Conservation (phyloP, 1,140 invertebrate genomes). For the Leptestheria dahalacensis region DNA sequence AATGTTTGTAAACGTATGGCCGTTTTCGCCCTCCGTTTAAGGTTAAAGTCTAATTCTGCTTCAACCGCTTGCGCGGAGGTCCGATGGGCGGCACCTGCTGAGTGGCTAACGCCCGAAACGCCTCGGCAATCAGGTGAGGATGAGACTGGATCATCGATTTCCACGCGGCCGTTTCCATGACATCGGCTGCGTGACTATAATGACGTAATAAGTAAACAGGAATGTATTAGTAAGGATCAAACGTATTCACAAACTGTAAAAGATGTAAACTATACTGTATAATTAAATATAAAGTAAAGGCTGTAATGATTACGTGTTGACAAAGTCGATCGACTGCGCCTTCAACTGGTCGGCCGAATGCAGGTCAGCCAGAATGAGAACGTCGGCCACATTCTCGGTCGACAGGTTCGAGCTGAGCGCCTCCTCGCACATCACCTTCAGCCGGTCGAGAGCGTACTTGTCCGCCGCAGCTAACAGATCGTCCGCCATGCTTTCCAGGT, state of each 20-base stretch:
- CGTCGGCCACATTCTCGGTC: slow-evolving; percentile 93
- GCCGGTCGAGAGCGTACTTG: slow-evolving; percentile 91
- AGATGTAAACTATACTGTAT: no score
- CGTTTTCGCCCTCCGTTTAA: no score
- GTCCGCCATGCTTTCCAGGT: slow-evolving; percentile 95
- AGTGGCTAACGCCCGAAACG: slow-evolving; percentile 90
- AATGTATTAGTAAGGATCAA: background rate
- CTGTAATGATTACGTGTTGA: slow-evolving; percentile 98
- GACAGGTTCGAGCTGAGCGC: slow-evolving; percentile 87
- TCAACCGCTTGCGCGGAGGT: slow-evolving; percentile 83
- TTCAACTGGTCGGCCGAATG: slow-evolving; percentile 97
- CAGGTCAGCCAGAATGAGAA: slow-evolving; percentile 91
- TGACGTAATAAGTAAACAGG: background rate
- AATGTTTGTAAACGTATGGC: no score
- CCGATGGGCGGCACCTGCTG: slow-evolving; percentile 96
- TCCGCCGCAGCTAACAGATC: slow-evolving; percentile 93
- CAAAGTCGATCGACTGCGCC: slow-evolving; percentile 97
- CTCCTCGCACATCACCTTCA: slow-evolving; percentile 99
- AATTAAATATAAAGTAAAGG: no score
- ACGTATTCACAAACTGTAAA: no score
- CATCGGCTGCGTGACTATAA: slow-evolving; percentile 87
- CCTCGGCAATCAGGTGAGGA: slow-evolving; percentile 94
- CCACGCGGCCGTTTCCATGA: slow-evolving; percentile 95
- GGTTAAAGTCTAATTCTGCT: slow-evolving; percentile 73
- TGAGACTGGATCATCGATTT: slow-evolving; percentile 93